A percentile compares a stretch with the other conserved stretches of the same genome.
These are phyloP conservation scores for Pterophyllum scalare DNA, from an alignment of 2,113 vertebrate species.

Conservation along the genomic window DNA sequence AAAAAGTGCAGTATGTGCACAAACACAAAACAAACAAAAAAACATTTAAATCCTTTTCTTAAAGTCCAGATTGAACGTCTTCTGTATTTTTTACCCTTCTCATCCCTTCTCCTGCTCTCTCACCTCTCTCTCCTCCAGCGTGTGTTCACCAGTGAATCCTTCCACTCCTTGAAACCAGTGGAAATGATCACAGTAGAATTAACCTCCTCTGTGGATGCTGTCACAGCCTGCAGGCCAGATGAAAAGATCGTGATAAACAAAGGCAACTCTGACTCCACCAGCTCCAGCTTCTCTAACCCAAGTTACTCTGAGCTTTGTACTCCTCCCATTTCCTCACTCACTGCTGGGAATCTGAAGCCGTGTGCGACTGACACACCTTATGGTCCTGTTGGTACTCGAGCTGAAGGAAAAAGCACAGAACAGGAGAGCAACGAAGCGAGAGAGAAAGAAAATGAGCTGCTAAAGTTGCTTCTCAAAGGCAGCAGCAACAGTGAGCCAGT, in stretches of 20 bases:
- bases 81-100: neutral
- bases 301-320: conserved; percentile 59
- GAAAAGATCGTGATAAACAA: neutral
- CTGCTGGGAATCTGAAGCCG: conserved; percentile 33
- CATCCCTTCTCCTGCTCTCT: neutral
- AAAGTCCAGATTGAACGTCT: neutral
- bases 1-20: no score
- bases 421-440: neutral
- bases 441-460: neutral
- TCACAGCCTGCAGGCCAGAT: neutral
- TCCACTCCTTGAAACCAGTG: conserved; percentile 5
- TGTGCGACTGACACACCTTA: conserved; percentile 54
- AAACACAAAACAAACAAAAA: no score
- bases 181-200: conserved; percentile 56
- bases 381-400: neutral
- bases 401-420: neutral
- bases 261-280: neutral
- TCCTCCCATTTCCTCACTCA: neutral
- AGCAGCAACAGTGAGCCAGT: neutral
- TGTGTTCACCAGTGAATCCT: conserved; percentile 43
- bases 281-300: conserved; percentile 70
- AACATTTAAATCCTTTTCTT: no score
- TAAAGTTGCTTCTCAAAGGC: neutral
- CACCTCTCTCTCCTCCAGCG: conserved; percentile 42
- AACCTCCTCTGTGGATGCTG: neutral